Base-by-base conservation (phyloP, 2,113 vertebrate genomes). In the Pungitius pungitius region DNA sequence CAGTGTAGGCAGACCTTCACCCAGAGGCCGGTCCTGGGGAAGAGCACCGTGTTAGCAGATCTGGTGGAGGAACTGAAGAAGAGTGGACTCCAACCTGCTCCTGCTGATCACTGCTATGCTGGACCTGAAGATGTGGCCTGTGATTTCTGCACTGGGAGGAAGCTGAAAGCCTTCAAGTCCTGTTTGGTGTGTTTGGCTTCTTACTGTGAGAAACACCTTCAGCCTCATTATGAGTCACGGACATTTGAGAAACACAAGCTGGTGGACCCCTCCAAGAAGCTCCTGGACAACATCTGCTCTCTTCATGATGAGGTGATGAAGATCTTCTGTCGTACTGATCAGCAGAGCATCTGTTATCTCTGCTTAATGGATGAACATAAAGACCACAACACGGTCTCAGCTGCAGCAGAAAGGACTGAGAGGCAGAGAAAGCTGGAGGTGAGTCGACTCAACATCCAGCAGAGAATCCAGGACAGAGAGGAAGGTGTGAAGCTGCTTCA, bases 251-350 rank as follows among this genome's bases (percentile, higher is more conserved):
- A 69, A 15, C 67, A 73, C 37, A 43, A 62, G 70, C 47, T 73
- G 58, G 49, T 73, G 12, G 71, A 74, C 0, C 39, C 62, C 17
- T 58, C 39, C 33, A 22, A 27, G 5, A 60, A 75, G 3, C 63
- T 67, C 17, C 78, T 69, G 14, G 59, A 69, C n/a, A 68, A 51
- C 42, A 20, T 80, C 51, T 75, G 70, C 59, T 58, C 64, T 35
- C 35, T 2, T 42, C 71, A 64, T 35, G 14, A 59, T 49, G 39
- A 78, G 55, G 69, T 45, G 18, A 67, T 73, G 62, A 59, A 73
- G 37, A 47, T 78, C 49, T 17, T 63, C 69, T 55, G 70, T 30
- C 10, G 56, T 15, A 33, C 51, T 51, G 54, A 77, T 70, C 54
- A 54, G 12, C 35, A 51, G 49, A 22, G n/a, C 22, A 51, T 51